Base-by-base conservation (phyloP, 2,888 invertebrate genomes). In the Latheticus oryzae region DNA sequence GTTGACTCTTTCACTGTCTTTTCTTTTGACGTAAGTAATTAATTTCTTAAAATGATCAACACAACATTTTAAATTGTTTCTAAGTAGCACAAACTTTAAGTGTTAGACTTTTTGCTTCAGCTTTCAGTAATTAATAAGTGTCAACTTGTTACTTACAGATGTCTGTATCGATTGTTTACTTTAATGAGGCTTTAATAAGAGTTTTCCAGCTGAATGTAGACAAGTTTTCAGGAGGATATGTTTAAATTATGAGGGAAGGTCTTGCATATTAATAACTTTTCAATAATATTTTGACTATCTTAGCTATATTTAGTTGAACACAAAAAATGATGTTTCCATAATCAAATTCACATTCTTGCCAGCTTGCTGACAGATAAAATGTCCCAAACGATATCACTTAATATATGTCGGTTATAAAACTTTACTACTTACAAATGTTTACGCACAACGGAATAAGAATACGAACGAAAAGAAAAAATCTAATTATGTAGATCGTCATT, bases 141-240 rank as follows among this genome's bases (percentile, higher is more conserved):
- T 59, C 59, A 50, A 55, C 50, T 59, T 54, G 59, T 59, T 54
- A 42, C 43, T 42, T 37, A 53, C 59, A 59, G 59, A 59, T 50
- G 59, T 50, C 50, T 48, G 48, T 42, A 50, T 59, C 51, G 43
- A 59, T 54, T 53, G 47, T 30, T 42, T 37, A 23, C 24, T 42
- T 48, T 56, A 40, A 56, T 48, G 23, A 48, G 42, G 35, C 11
- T 40, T 40, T 57, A 51, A 57, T 40, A 33, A 57, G 37, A 50
- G 4, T 35, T 51, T 21, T 11, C 28, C 30, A 17, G 8, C 21
- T 32, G 30, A 19, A 30, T 15, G 9, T 35, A 17, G 11, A 7
- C n/a, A 37, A 54, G n/a, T 19, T 47, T 53, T 19, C 37, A 5
- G 13, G 12, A 30, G 24, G 24, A 15, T 50, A 38, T 38, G 28